A percentile compares a stretch with the other conserved stretches of the same genome.
Evolutionary conservation across 2,113 vertebrate genomes (phyloP).

Genomic region (Copsychus sechellarum): DNA sequence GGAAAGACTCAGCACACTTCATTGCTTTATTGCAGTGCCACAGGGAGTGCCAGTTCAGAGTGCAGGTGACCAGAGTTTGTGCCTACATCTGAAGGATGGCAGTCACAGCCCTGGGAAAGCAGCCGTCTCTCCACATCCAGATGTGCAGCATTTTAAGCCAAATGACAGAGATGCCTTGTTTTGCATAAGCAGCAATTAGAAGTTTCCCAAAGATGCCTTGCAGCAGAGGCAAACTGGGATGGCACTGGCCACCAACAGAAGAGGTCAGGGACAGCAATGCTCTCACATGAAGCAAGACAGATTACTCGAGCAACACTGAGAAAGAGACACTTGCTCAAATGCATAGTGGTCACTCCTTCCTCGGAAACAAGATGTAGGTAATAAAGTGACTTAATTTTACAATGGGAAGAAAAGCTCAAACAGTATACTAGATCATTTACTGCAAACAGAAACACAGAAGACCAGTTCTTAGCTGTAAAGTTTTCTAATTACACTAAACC

Average conservation of each 20-base stretch:
- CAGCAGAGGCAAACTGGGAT: not conserved
- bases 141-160: not conserved
- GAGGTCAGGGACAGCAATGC: not conserved
- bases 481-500: not conserved
- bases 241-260: not conserved
- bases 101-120: not conserved
- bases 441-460: not conserved
- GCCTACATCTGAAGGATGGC: not conserved
- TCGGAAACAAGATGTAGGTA: not conserved
- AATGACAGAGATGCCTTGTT: not conserved
- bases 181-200: not conserved
- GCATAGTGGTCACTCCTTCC: not conserved
- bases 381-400: not conserved
- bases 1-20: accelerated
- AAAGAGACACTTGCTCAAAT: not conserved
- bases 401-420: not conserved
- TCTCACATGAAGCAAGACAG: not conserved
- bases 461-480: not conserved
- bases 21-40: not conserved
- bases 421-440: not conserved
- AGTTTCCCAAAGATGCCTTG: not conserved
- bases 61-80: accelerated
- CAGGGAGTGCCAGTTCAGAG: not conserved
- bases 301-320: not conserved
- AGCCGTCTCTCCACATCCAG: not conserved